Conservation (phyloP, 2,888 invertebrate species). For the Polyommatus icarus region DNA sequence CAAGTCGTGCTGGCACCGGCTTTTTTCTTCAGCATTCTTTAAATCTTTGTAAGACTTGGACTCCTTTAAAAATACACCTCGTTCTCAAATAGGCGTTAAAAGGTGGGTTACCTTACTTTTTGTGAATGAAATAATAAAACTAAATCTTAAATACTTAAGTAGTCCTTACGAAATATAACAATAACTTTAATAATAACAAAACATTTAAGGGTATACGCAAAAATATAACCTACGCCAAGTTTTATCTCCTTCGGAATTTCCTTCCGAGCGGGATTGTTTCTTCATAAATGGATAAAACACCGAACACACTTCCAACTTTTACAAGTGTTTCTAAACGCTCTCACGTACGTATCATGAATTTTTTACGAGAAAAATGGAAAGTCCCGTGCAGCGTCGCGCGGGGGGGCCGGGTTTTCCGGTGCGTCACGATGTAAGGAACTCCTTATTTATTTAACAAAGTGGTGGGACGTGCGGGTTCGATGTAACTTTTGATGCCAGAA, state of each 20-base stretch:
- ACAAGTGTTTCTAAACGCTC: constrained; percentile 9
- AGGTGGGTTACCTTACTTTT: too few species aligned
- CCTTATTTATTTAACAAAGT: background rate
- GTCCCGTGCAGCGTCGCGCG: constrained; percentile 15
- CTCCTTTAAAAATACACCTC: too few species aligned
- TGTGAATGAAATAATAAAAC: background rate
- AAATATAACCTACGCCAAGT: background rate
- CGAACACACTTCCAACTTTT: constrained; percentile 8
- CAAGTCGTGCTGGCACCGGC: background rate
- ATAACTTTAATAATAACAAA: background rate
- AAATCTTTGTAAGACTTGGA: background rate
- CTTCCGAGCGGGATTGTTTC: background rate
- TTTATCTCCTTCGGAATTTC: background rate
- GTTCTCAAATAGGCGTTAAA: too few species aligned
- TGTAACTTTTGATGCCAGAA: constrained; percentile 12
- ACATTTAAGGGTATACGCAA: background rate
- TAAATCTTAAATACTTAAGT: background rate
- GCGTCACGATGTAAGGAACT: constrained; percentile 18
- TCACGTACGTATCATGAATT: constrained; percentile 23
- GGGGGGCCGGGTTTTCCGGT: background rate
- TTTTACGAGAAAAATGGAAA: constrained; percentile 26
- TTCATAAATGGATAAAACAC: background rate
- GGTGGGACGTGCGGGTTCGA: background rate
- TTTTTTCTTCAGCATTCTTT: background rate
- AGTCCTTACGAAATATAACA: background rate